Base-by-base conservation (phyloP, 2,797 vertebrate species). In the Emydoidea blandingii region DNA sequence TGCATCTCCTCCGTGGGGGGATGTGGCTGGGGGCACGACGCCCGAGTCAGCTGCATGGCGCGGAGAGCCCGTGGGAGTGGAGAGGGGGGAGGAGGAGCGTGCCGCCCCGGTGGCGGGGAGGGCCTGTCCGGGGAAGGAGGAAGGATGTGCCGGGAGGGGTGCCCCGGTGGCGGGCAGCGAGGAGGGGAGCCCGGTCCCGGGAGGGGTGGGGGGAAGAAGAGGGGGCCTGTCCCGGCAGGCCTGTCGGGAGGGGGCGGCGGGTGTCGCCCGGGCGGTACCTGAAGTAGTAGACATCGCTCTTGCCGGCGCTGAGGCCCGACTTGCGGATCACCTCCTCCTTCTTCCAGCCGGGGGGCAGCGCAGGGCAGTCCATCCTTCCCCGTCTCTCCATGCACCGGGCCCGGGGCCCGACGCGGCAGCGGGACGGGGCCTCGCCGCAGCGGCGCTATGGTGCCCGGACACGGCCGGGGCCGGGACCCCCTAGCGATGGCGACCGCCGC, bases 301-400 rank as follows among this genome's bases (percentile, higher is more conserved):
- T 99, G 92, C 99, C 99, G 83, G 99, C 99, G 95, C 99, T 99
- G 92, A 99, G 99, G 82, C 99, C 99, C 94, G 99, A 99, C 98
- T 99, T 99, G 98, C 99, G 98, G 98, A 99, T 99, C 97, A 99
- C 99, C 98, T 99, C 99, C 98, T 99, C 99, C 97, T 99, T 99
- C 98, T 99, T 99, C 99, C 99, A 99, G 81, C 99, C 99, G 94
- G 99, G 98, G 68, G 99, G 99, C 96, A 99, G 98, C 91, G 99
- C 99, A 87, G 99, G 98, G 97, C 99, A 99, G 86, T 99, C 99
- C 97, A 98, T 98, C 98, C 98, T 98, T 74, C 98, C 98, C 82
- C 99, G 99, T 97, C 98, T 99, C 98, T 99, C 99, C 98, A 99
- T 99, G 97, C 94, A 94, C 96, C 81, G 84, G 96, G 80, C 95